A percentile compares a stretch with the other conserved stretches of the same genome.
Evolutionary conservation across 2,113 vertebrate genomes (phyloP).

Genomic region (Leptodactylus fuscus): DNA sequence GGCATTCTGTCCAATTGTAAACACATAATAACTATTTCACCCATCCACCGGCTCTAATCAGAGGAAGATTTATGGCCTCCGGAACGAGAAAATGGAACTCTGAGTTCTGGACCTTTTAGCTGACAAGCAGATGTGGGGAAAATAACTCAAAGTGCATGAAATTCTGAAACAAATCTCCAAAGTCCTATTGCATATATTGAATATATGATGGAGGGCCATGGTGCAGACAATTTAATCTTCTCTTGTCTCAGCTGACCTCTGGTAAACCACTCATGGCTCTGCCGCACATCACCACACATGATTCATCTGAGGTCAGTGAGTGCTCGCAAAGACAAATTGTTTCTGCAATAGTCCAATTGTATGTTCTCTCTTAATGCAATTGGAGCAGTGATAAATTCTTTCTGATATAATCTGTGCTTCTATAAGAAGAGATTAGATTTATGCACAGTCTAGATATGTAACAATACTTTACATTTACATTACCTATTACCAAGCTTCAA

Average conservation of each 20-base stretch:
- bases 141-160: slow-evolving; percentile 58
- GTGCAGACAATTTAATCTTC: slow-evolving; percentile 58
- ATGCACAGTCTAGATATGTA: slow-evolving; percentile 29
- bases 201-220: slow-evolving; percentile 55
- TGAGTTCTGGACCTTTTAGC: slow-evolving; percentile 33
- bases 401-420: slow-evolving; percentile 53
- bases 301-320: slow-evolving; percentile 51
- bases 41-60: slow-evolving; percentile 37
- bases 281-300: slow-evolving; percentile 54
- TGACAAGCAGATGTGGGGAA: slow-evolving; percentile 52
- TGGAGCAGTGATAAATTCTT: slow-evolving; percentile 44
- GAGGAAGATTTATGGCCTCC: slow-evolving; percentile 42
- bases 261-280: slow-evolving; percentile 54
- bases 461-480: slow-evolving; percentile 43
- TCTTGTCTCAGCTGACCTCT: slow-evolving; percentile 58
- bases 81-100: slow-evolving; percentile 28
- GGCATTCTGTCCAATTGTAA: slow-evolving; percentile 27
- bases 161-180: slow-evolving; percentile 56
- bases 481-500: background rate
- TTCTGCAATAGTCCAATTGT: slow-evolving; percentile 50
- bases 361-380: slow-evolving; percentile 50
- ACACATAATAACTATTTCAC: slow-evolving; percentile 36
- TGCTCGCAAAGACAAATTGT: slow-evolving; percentile 53
- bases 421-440: slow-evolving; percentile 48
- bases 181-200: slow-evolving; percentile 60